Percentiles rank a stretch among this genome's conserved stretches.
phyloP scores from a whole-genome alignment of 2,888 invertebrate species.

The Scrobipalpa atriplicella region DNA sequence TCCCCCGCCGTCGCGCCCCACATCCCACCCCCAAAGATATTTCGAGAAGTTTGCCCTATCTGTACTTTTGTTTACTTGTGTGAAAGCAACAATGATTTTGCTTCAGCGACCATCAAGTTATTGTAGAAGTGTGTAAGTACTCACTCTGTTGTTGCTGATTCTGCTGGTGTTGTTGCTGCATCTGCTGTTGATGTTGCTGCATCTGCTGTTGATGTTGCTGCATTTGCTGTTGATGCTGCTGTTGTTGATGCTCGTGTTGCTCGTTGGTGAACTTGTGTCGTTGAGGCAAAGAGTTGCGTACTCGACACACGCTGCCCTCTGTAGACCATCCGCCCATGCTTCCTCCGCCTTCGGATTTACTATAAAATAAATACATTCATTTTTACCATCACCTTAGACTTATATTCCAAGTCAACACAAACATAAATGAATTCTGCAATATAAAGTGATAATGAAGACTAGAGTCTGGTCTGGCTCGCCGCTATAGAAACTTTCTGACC shows the following conservation, averaged over 20 bases:
- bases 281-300: slow-evolving; percentile 70
- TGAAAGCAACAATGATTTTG: no score
- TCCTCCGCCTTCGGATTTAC: slow-evolving; percentile 75
- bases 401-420: no score
- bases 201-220: slow-evolving; percentile 47
- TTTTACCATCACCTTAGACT: no score
- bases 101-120: no score
- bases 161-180: slow-evolving; percentile 44
- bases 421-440: no score
- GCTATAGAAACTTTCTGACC: no score
- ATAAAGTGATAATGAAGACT: no score
- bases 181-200: slow-evolving; percentile 41
- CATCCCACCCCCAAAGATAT: no score
- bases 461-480: no score
- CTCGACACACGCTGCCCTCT: slow-evolving; percentile 74
- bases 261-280: slow-evolving; percentile 77
- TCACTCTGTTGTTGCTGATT: slow-evolving; percentile 38
- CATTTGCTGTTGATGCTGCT: slow-evolving; percentile 50
- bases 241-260: slow-evolving; percentile 63
- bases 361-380: slow-evolving; percentile 39
- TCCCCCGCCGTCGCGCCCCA: no score
- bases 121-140: slow-evolving; percentile 22
- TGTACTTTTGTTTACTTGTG: no score
- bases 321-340: slow-evolving; percentile 75
- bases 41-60: no score